A percentile compares a stretch with the other conserved stretches of the same genome.
Evolutionary conservation across 2,113 vertebrate species (phyloP).

Genomic region (Mus pahari): DNA sequence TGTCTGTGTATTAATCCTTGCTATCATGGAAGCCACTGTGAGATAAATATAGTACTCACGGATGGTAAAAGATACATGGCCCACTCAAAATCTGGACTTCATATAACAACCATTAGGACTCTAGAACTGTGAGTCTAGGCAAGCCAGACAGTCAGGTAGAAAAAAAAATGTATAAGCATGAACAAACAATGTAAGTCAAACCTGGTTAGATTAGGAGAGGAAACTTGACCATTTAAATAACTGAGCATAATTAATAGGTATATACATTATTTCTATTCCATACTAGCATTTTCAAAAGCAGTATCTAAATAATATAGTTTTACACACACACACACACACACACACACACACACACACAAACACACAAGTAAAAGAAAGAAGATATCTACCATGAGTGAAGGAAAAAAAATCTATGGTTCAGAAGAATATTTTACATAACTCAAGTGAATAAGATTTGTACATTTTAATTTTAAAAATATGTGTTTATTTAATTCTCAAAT

Average conservation of each 20-base stretch:
- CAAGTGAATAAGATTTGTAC: not conserved
- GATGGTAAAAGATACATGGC: not conserved
- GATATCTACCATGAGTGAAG: not conserved
- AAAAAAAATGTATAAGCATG: not conserved
- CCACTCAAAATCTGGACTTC: not conserved
- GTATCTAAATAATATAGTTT: not conserved
- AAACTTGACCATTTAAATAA: not conserved
- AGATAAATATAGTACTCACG: not conserved
- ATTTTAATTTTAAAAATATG: not conserved
- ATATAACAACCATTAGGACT: not conserved
- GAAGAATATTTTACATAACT: slow-evolving; percentile 2
- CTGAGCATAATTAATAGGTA: not conserved
- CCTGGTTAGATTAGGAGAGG: not conserved
- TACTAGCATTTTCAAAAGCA: not conserved
- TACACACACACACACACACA: too few species aligned
- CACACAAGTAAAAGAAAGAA: not conserved
- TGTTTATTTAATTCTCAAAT: slow-evolving; percentile 22
- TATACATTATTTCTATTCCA: not conserved
- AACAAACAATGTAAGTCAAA: not conserved
- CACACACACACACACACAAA: too few species aligned
- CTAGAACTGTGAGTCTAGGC: not conserved
- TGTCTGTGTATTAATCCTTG: not conserved
- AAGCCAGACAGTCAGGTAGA: not conserved
- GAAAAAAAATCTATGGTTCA: not conserved
- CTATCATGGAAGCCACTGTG: not conserved